Evolutionary conservation across 2,888 invertebrate genomes (phyloP).

Genomic region (Archips crataeganus): DNA sequence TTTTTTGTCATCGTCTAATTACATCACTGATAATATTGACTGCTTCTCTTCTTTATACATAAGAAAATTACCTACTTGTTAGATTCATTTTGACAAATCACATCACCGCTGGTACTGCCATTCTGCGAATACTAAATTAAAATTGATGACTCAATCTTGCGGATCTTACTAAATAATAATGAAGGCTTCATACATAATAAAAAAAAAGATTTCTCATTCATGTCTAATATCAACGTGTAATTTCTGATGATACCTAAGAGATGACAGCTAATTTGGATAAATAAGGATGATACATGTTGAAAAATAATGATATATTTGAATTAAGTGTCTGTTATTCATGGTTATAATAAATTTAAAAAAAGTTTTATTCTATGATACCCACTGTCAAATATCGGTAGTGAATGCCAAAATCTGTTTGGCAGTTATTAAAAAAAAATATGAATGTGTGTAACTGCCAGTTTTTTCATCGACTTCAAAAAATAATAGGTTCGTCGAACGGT

Average conservation of each 20-base stretch:
- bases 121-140: conserved; percentile 63
- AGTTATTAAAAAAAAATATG: no score
- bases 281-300: conserved; percentile 64
- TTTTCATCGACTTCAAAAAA: no score
- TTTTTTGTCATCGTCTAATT: neutral
- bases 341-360: no score
- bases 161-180: conserved; percentile 58
- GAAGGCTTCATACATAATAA: conserved; percentile 56
- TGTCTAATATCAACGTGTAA: conserved; percentile 55
- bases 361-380: no score
- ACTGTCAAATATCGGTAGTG: no score
- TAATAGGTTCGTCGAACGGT: no score
- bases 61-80: conserved; percentile 5
- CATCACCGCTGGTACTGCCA: conserved; percentile 18
- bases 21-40: neutral
- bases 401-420: no score
- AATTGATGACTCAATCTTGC: conserved; percentile 72
- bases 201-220: conserved; percentile 67
- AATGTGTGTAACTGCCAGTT: no score
- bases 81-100: conserved; percentile 21
- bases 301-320: conserved; percentile 49
- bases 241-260: conserved; percentile 67
- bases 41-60: conserved; percentile 4
- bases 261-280: conserved; percentile 70
- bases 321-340: neutral